These are phyloP conservation scores for Diorhabda sublineata DNA, from an alignment of 1,140 invertebrate genomes.

Conservation along the genomic window DNA sequence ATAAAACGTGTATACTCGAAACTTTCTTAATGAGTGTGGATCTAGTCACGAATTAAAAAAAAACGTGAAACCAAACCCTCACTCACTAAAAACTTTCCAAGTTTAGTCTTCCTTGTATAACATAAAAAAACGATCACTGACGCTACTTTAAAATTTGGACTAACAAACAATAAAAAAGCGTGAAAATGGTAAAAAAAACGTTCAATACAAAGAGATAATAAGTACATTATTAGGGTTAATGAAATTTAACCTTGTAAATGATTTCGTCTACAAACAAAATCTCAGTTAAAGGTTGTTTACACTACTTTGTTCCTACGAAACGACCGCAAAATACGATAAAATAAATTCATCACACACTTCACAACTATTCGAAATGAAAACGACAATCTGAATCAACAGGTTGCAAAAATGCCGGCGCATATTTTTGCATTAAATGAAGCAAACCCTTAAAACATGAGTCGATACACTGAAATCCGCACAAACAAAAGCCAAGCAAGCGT, in stretches of 20 bases:
- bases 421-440: constrained; percentile 21
- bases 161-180: constrained; percentile 19
- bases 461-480: constrained; percentile 20
- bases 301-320: constrained; percentile 24
- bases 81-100: constrained; percentile 56
- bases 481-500: constrained; percentile 39
- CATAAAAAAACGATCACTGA: constrained; percentile 12
- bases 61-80: constrained; percentile 66
- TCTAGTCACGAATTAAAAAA: constrained; percentile 69
- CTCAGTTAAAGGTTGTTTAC: constrained; percentile 32
- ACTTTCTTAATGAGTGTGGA: constrained; percentile 75
- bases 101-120: constrained; percentile 12
- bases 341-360: constrained; percentile 9
- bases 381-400: constrained; percentile 30
- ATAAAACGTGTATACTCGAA: constrained; percentile 10
- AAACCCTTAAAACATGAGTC: constrained; percentile 16
- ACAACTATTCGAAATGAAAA: constrained; percentile 5
- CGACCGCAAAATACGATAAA: constrained; percentile 19
- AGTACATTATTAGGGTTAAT: constrained; percentile 25
- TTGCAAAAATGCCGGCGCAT: constrained; percentile 28
- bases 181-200: constrained; percentile 5
- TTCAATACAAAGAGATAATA: constrained; percentile 16
- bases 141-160: constrained; percentile 14
- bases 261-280: constrained; percentile 29
- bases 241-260: constrained; percentile 29